Percentiles rank a stretch among this genome's conserved stretches.
Conservation (phyloP, 2,797 vertebrate genomes). For the Salmo trutta region DNA sequence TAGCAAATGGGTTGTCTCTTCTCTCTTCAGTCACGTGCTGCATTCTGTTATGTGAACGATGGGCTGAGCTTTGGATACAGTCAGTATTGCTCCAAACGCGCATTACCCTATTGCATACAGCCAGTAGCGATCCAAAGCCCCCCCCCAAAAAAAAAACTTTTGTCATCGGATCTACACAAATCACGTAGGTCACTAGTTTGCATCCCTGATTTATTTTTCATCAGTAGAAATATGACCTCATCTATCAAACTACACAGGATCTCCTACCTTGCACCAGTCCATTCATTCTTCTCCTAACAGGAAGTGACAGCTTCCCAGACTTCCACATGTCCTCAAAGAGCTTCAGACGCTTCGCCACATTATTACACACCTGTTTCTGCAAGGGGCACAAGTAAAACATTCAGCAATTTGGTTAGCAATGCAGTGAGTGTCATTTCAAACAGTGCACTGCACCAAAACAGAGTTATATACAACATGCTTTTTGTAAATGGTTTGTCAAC, state of each 20-base stretch:
- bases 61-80: no score
- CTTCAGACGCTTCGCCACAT: slow-evolving; percentile 83
- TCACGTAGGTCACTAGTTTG: no score
- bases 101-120: no score
- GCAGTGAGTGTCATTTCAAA: not conserved
- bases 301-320: slow-evolving; percentile 80
- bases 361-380: slow-evolving; percentile 89
- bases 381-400: slow-evolving; percentile 16
- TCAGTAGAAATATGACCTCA: not conserved
- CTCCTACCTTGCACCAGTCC: slow-evolving; percentile 78
- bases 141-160: no score
- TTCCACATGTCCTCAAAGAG: slow-evolving; percentile 85
- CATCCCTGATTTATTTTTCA: no score
- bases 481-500: not conserved
- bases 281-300: slow-evolving; percentile 86
- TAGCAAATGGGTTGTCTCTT: no score
- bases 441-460: not conserved
- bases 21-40: no score
- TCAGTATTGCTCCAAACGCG: no score
- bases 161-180: no score
- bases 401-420: not conserved
- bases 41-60: no score
- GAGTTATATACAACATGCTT: not conserved
- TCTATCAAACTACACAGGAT: not conserved
- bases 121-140: not conserved